Conservation (phyloP, 2,113 vertebrate genomes). For the Aphelocoma coerulescens region DNA sequence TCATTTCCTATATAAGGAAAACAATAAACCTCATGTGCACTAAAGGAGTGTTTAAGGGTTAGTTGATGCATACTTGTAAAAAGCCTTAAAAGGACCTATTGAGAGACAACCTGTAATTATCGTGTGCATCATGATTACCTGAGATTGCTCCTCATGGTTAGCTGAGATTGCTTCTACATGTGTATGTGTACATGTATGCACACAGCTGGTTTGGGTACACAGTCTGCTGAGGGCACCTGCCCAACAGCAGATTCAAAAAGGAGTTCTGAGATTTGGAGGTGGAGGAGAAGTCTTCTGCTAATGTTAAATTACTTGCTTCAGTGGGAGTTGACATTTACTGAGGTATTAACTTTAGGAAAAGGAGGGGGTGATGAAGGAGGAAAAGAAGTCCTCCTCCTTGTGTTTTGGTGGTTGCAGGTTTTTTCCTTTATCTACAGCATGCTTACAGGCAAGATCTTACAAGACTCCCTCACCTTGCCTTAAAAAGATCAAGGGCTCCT, state of each 20-base stretch:
- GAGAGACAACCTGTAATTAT: neutral
- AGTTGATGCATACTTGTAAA: neutral
- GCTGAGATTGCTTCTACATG: neutral
- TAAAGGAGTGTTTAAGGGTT: neutral
- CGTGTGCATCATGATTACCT: neutral
- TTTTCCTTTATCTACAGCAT: conserved; percentile 6
- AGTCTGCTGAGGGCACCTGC: neutral
- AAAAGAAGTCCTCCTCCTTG: neutral
- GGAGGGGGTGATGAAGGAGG: neutral
- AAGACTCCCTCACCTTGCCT: neutral
- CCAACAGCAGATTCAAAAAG: neutral
- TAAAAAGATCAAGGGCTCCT: conserved; percentile 33
- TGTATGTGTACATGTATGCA: neutral
- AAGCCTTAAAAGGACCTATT: neutral
- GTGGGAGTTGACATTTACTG: conserved; percentile 1
- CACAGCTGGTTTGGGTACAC: neutral
- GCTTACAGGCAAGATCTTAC: conserved; percentile 5
- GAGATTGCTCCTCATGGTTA: neutral
- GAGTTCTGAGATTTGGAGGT: neutral
- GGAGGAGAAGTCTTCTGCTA: neutral
- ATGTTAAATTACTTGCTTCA: neutral
- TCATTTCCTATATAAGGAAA: neutral
- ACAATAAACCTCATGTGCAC: neutral
- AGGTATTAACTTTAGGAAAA: neutral
- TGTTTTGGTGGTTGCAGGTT: conserved; percentile 21